Conservation (phyloP, 2,888 invertebrate genomes). For the Diadegma fenestrale region DNA sequence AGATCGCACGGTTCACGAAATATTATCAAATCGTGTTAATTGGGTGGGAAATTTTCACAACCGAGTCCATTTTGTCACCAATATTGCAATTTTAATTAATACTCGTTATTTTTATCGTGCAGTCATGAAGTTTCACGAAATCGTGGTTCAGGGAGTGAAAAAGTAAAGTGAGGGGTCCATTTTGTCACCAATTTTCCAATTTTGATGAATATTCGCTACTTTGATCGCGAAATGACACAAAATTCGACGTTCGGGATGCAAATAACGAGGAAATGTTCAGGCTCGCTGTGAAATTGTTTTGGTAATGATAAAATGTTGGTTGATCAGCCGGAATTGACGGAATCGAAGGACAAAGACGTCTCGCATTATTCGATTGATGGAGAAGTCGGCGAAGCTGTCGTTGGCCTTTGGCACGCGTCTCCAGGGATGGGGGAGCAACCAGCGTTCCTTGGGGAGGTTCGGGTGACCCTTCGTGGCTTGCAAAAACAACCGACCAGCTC, state of each 20-base stretch:
- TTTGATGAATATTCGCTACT: background rate
- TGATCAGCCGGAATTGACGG: constrained; percentile 79
- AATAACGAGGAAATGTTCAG: no score
- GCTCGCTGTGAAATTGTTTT: background rate
- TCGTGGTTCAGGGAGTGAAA: background rate
- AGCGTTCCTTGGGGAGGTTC: constrained; percentile 95
- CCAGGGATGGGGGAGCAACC: constrained; percentile 91
- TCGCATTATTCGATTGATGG: constrained; percentile 85
- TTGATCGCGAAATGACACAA: no score
- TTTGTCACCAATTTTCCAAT: background rate
- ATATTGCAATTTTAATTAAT: background rate
- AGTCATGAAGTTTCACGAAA: background rate
- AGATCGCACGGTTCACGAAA: no score
- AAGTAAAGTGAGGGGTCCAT: background rate
- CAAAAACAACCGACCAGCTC: constrained; percentile 87
- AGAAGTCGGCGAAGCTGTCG: constrained; percentile 92
- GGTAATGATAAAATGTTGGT: constrained; percentile 23
- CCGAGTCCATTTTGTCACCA: background rate
- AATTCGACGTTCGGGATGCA: no score
- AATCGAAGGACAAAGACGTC: constrained; percentile 82
- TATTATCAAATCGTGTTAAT: no score
- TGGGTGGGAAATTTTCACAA: background rate
- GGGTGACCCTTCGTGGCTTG: constrained; percentile 90
- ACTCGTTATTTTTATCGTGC: background rate
- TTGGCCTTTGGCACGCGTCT: constrained; percentile 94